These are phyloP conservation scores for Rallus crepitans DNA, from an alignment of 2,797 vertebrate genomes.

Conservation along the genomic window DNA sequence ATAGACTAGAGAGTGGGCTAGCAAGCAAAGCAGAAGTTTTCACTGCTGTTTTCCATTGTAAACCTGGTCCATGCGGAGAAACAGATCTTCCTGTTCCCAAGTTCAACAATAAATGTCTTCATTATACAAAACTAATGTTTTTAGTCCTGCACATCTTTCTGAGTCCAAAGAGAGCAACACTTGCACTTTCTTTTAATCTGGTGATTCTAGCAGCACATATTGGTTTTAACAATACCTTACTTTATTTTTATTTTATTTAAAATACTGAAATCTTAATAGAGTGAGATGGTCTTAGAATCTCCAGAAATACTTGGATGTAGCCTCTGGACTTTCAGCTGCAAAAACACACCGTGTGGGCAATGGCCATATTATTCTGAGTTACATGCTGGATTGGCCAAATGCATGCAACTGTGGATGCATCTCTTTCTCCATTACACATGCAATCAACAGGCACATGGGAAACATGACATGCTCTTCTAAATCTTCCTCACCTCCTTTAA, in stretches of 20 bases:
- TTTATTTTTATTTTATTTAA: neutral
- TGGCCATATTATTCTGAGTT: fast-evolving
- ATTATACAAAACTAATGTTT: neutral
- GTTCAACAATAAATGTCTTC: neutral
- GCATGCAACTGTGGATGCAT: neutral
- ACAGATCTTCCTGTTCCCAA: neutral
- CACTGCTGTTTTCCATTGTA: neutral
- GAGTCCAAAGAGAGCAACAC: neutral
- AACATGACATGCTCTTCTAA: neutral
- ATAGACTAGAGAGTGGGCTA: neutral
- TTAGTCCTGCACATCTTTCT: neutral
- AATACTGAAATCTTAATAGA: neutral
- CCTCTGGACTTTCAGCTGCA: neutral
- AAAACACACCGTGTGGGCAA: neutral
- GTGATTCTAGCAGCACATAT: neutral
- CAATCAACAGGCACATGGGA: neutral
- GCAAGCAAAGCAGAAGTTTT: neutral
- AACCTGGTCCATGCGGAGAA: neutral
- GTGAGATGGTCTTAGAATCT: neutral
- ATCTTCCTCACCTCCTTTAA: neutral
- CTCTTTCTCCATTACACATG: neutral
- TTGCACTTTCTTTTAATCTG: neutral
- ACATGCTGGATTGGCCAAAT: neutral
- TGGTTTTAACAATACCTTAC: neutral
- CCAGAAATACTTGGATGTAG: neutral